Conservation (phyloP, 2,113 vertebrate species). For the Rhagologus leucostigma region DNA sequence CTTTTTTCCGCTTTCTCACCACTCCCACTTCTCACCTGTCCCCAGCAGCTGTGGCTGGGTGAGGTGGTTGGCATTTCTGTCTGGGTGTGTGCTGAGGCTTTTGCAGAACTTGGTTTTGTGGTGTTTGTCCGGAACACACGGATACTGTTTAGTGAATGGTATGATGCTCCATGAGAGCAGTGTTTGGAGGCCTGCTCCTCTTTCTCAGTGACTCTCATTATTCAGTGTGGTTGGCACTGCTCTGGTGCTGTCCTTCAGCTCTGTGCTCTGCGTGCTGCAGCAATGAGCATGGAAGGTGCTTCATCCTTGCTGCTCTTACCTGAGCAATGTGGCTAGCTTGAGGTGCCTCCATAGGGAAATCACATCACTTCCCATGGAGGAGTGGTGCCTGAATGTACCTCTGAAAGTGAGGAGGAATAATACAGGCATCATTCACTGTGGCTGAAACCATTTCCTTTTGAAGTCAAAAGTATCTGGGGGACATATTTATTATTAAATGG, state of each 20-base stretch:
- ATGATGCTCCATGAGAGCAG: not conserved
- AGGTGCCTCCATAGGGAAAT: not conserved
- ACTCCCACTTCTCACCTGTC: not conserved
- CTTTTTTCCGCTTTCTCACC: not conserved
- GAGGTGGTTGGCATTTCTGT: not conserved
- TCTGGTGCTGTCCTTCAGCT: not conserved
- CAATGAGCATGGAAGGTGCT: not conserved
- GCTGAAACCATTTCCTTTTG: not conserved
- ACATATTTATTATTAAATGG: not conserved
- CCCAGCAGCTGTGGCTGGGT: not conserved
- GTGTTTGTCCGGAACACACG: not conserved
- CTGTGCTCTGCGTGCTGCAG: not conserved
- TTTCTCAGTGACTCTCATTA: not conserved
- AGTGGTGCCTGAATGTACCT: not conserved
- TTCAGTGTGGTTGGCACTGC: not conserved
- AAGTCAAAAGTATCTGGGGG: not conserved
- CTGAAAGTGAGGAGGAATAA: not conserved
- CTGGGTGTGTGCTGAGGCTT: not conserved
- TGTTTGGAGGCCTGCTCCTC: not conserved
- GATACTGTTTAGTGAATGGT: not conserved
- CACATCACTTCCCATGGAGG: fast-evolving
- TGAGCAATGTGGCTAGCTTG: not conserved
- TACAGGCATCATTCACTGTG: fast-evolving
- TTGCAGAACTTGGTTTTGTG: not conserved
- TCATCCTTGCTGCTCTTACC: not conserved